Conservation (phyloP, 92 coral and sea anemone species). For the Parazoanthus darwini region DNA sequence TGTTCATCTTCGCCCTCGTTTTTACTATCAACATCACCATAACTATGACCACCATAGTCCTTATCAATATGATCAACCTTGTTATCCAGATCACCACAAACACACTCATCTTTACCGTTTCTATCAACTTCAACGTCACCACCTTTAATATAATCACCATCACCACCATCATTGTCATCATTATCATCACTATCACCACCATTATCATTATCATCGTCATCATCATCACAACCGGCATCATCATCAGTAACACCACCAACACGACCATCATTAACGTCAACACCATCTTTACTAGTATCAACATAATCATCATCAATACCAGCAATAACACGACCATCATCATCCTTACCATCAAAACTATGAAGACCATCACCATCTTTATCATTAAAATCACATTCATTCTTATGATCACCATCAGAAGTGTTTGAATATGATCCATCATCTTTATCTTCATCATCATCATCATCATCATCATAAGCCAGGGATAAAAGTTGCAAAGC, state of each 20-base stretch:
- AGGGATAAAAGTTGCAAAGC: not conserved
- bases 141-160: not conserved
- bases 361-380: conserved; percentile 16
- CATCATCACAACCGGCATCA: conserved; percentile 17
- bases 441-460: conserved; percentile 17
- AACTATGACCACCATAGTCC: conserved; percentile 5
- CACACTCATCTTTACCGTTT: not conserved
- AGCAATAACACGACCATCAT: not conserved
- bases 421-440: not conserved
- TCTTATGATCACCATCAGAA: conserved; percentile 5
- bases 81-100: not conserved
- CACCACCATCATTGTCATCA: not conserved
- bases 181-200: not conserved
- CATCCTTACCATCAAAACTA: not conserved
- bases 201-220: not conserved
- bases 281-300: not conserved
- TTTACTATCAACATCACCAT: not conserved
- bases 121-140: too few species aligned
- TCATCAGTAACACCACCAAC: not conserved
- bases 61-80: conserved; percentile 20
- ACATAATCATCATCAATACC: not conserved
- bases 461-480: not conserved
- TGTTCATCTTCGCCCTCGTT: not conserved
- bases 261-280: not conserved
- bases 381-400: conserved; percentile 3